Conservation (phyloP, 2,797 vertebrate species). For the Pipistrellus pipistrellus region DNA sequence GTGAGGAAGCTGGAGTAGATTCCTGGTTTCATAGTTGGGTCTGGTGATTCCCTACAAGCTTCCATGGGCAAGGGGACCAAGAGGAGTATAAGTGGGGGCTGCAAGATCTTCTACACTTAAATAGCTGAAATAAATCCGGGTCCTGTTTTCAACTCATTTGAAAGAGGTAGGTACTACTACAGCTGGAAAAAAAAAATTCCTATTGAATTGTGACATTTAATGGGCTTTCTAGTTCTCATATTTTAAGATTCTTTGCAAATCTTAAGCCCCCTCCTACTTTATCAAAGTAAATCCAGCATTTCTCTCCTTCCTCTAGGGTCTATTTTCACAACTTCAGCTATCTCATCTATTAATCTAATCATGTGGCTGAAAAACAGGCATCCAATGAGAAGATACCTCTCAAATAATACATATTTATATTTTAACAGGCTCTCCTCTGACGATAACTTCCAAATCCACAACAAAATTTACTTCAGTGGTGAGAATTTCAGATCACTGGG, state of each 20-base stretch:
- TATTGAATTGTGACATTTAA: not conserved
- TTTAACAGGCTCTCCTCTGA: not conserved
- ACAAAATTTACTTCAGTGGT: not conserved
- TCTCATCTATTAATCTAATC: not conserved
- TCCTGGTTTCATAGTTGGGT: not conserved
- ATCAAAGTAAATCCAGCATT: not conserved
- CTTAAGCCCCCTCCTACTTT: not conserved
- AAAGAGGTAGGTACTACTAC: not conserved
- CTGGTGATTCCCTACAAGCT: not conserved
- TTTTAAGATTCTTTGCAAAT: not conserved
- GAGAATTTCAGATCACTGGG: not conserved
- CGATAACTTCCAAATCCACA: conserved; percentile 9
- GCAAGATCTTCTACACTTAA: not conserved
- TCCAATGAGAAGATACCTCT: not conserved
- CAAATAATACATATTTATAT: not conserved
- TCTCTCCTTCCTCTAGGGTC: not conserved
- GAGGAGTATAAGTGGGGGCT: not conserved
- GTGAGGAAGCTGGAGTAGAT: not conserved
- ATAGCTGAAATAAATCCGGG: not conserved
- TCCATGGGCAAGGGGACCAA: too few species aligned
- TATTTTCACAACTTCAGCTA: not conserved
- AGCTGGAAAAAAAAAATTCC: not conserved
- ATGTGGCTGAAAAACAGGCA: not conserved
- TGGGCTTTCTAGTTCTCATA: not conserved
- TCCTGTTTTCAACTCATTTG: not conserved